Percentiles rank a stretch among this genome's conserved stretches.
Evolutionary conservation across 1,140 invertebrate species (phyloP).

Genomic region (Antheraea pernyi): DNA sequence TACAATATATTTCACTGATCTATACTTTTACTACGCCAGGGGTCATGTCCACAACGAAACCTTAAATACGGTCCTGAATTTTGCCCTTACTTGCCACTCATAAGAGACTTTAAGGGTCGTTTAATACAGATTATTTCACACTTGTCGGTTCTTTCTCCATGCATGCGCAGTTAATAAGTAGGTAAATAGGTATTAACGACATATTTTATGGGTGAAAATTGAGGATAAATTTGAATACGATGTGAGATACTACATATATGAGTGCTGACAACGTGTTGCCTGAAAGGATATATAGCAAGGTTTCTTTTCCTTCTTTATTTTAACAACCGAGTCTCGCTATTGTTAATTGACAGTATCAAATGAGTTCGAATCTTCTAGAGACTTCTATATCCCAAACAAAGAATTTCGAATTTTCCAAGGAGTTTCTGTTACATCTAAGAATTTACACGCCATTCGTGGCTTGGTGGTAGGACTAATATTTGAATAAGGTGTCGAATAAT

Average conservation of each 20-base stretch:
- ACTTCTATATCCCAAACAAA: too few species aligned
- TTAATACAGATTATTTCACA: conserved; percentile 17
- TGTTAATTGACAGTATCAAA: too few species aligned
- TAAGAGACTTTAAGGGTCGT: conserved; percentile 9
- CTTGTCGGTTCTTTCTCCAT: conserved; percentile 12
- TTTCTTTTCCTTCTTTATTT: too few species aligned
- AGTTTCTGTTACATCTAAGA: too few species aligned
- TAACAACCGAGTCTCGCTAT: too few species aligned
- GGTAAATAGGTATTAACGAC: not conserved
- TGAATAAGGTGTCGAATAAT: too few species aligned
- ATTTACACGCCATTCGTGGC: too few species aligned
- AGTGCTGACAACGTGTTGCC: not conserved
- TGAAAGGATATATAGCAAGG: too few species aligned
- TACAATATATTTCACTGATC: not conserved
- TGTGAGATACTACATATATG: not conserved
- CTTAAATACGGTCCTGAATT: conserved; percentile 9
- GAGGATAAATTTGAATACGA: not conserved
- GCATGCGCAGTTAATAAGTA: conserved; percentile 9
- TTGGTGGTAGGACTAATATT: too few species aligned
- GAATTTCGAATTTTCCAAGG: too few species aligned
- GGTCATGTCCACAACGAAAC: conserved; percentile 17
- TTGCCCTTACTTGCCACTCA: conserved; percentile 10
- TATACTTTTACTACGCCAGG: conserved; percentile 1
- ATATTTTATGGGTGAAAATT: not conserved
- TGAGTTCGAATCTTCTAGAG: too few species aligned